phyloP scores from a whole-genome alignment of 2,888 invertebrate genomes.

The Acanthopleura granulata region DNA sequence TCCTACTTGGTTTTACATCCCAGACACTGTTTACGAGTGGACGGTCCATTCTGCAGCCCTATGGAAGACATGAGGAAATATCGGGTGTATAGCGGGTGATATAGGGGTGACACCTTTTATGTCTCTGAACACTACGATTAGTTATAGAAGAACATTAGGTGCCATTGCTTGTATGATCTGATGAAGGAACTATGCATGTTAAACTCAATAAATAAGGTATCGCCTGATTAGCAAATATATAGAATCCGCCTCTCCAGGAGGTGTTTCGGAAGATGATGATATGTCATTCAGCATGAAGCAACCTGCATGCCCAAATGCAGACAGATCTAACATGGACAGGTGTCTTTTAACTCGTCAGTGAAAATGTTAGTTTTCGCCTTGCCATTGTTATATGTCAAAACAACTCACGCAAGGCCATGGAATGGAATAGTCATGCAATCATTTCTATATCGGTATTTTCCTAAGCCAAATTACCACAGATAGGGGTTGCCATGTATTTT shows the following conservation, averaged over 20 bases:
- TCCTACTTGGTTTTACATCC: background rate
- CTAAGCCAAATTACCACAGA: no score
- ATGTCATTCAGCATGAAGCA: no score
- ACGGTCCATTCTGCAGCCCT: conserved; percentile 75
- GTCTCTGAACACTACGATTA: conserved; percentile 38
- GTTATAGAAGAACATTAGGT: no score
- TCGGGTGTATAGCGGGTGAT: conserved; percentile 74
- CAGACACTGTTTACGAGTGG: conserved; percentile 41
- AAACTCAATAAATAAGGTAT: background rate
- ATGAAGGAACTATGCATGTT: background rate
- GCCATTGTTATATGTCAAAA: background rate
- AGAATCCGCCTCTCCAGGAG: no score
- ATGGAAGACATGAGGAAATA: conserved; percentile 71
- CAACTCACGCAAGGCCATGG: no score
- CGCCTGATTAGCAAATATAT: background rate
- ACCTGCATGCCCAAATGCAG: no score
- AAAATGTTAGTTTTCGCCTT: background rate
- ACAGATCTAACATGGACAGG: no score
- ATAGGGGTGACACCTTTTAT: conserved; percentile 75
- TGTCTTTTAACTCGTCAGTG: background rate
- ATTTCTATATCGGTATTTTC: no score
- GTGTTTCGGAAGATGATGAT: no score
- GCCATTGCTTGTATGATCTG: background rate
- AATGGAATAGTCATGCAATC: no score
- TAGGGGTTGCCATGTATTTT: no score